Conservation (phyloP, 1,140 invertebrate genomes). For the Brachionus sp. region DNA sequence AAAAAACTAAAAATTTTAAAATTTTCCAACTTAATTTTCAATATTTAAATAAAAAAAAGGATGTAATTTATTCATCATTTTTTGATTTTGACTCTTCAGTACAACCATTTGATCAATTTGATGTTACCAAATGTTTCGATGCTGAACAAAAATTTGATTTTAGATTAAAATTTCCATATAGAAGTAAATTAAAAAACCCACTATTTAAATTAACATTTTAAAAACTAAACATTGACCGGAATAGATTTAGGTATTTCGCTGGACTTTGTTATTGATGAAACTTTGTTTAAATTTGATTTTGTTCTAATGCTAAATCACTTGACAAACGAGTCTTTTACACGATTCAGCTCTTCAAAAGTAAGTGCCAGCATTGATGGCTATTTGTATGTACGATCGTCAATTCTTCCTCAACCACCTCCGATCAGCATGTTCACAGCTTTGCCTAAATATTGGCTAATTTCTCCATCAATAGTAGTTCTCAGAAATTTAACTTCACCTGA, state of each 20-base stretch:
- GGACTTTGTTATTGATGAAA: background rate
- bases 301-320: background rate
- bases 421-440: slow-evolving; percentile 17
- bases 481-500: background rate
- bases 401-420: slow-evolving; percentile 24
- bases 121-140: slow-evolving; percentile 2
- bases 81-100: background rate
- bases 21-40: no score
- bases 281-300: background rate
- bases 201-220: no score
- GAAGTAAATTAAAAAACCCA: background rate
- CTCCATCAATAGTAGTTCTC: background rate
- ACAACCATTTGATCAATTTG: background rate
- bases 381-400: slow-evolving; percentile 24
- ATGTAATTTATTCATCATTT: slow-evolving; percentile 20
- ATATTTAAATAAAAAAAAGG: no score
- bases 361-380: slow-evolving; percentile 2
- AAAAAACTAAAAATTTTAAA: no score
- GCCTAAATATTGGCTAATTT: slow-evolving; percentile 12
- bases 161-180: slow-evolving; percentile 30
- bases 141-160: background rate
- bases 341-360: background rate
- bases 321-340: slow-evolving; percentile 17
- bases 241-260: background rate
- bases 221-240: no score